These are phyloP conservation scores for Carabus problematicus DNA, from an alignment of 2,888 invertebrate species.

Conservation along the genomic window DNA sequence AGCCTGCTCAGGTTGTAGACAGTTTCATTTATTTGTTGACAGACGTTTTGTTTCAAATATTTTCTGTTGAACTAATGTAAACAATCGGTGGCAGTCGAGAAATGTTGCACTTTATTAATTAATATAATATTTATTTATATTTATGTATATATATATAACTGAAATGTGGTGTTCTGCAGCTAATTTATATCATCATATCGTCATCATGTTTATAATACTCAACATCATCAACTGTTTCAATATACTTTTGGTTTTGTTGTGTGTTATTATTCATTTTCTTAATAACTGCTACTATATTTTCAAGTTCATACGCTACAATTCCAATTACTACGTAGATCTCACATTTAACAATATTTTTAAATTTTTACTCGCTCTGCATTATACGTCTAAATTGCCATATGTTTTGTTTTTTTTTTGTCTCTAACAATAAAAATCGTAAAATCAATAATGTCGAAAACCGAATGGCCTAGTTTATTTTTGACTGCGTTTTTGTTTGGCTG, in stretches of 20 bases:
- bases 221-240: background rate
- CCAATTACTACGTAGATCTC: conserved; percentile 58
- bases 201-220: too few species aligned
- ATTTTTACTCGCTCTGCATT: conserved; percentile 50
- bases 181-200: conserved; percentile 27
- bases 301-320: conserved; percentile 45
- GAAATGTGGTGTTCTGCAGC: conserved; percentile 42
- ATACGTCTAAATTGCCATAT: conserved; percentile 51
- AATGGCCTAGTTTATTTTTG: conserved; percentile 45
- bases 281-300: conserved; percentile 46
- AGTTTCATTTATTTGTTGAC: background rate
- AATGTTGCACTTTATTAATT: conserved; percentile 51
- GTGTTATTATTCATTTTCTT: conserved; percentile 33
- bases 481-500: conserved; percentile 54
- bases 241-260: conserved; percentile 34
- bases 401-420: conserved; percentile 45
- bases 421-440: conserved; percentile 43
- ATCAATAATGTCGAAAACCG: conserved; percentile 42
- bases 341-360: conserved; percentile 56
- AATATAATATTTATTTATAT: conserved; percentile 10
- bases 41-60: conserved; percentile 3
- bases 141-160: conserved; percentile 48
- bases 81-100: conserved; percentile 55
- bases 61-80: conserved; percentile 44
- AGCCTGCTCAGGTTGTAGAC: background rate